Evolutionary conservation across 2,113 vertebrate species (phyloP).

Genomic region (Pantherophis guttatus): DNA sequence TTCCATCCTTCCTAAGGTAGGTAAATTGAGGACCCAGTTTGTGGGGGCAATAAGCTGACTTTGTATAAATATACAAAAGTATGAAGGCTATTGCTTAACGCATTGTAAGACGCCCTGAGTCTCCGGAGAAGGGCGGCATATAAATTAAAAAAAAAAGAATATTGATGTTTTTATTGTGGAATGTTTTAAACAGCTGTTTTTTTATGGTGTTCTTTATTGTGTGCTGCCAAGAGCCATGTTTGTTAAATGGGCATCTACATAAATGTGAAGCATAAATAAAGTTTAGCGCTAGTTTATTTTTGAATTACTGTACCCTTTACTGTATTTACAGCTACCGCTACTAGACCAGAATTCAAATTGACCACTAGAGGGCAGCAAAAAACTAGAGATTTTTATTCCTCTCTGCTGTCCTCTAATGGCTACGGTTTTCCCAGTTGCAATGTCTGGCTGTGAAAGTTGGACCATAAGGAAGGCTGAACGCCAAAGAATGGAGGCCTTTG

Average conservation of each 20-base stretch:
- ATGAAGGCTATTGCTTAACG: too few relatives aligned
- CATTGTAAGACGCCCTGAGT: too few relatives aligned
- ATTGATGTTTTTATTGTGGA: not conserved
- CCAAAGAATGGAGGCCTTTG: too few relatives aligned
- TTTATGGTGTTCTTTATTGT: not conserved
- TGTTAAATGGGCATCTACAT: not conserved
- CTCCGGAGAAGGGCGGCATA: too few relatives aligned
- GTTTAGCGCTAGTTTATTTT: not conserved
- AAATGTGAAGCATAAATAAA: not conserved
- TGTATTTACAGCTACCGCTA: not conserved
- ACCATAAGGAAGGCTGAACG: too few relatives aligned
- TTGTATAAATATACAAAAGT: too few relatives aligned
- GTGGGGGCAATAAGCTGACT: too few relatives aligned
- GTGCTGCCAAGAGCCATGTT: not conserved
- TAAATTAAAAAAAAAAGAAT: not conserved
- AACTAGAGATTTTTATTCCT: not conserved
- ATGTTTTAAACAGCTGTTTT: not conserved
- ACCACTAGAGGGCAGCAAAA: not conserved
- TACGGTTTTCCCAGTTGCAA: too few relatives aligned
- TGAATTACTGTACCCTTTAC: not conserved
- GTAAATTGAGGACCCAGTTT: too few relatives aligned
- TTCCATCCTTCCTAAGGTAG: too few relatives aligned
- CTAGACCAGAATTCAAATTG: not conserved
- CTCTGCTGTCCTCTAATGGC: not conserved
- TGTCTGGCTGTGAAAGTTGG: too few relatives aligned